phyloP scores from a whole-genome alignment of 2,113 vertebrate genomes.

The Hippocampus comes region DNA sequence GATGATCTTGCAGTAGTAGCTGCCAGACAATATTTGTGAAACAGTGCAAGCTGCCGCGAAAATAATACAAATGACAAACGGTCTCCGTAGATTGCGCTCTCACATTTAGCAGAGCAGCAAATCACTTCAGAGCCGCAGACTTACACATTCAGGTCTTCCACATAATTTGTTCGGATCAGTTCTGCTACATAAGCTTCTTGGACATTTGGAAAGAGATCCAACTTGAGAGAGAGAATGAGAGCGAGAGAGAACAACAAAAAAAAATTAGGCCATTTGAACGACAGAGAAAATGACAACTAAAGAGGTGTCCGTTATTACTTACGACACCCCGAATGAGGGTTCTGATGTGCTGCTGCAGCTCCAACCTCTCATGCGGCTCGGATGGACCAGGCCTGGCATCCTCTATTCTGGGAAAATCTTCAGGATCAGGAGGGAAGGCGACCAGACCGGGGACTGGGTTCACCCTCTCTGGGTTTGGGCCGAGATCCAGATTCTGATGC shows the following conservation, averaged over 20 bases:
- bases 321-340: conserved; percentile 69
- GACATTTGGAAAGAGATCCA: conserved; percentile 76
- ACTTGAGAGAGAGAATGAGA: conserved; percentile 41
- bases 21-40: background rate
- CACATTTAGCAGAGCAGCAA: background rate
- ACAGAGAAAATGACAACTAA: background rate
- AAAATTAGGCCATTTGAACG: background rate
- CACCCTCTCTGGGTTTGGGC: conserved; percentile 27
- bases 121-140: conserved; percentile 17
- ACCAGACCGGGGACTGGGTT: conserved; percentile 31
- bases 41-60: background rate
- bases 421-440: conserved; percentile 30
- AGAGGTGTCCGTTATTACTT: conserved; percentile 43
- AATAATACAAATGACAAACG: background rate
- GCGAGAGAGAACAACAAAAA: background rate
- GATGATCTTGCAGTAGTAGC: background rate
- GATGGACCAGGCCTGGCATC: conserved; percentile 74
- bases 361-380: conserved; percentile 34
- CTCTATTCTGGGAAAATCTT: conserved; percentile 51
- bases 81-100: background rate
- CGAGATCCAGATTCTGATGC: background rate
- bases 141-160: conserved; percentile 80
- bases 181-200: conserved; percentile 74
- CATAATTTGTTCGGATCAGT: conserved; percentile 68
- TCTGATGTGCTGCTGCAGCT: conserved; percentile 39